A percentile compares a stretch with the other conserved stretches of the same genome.
Conservation (phyloP, 2,113 vertebrate genomes). For the Proterorhinus semilunaris region DNA sequence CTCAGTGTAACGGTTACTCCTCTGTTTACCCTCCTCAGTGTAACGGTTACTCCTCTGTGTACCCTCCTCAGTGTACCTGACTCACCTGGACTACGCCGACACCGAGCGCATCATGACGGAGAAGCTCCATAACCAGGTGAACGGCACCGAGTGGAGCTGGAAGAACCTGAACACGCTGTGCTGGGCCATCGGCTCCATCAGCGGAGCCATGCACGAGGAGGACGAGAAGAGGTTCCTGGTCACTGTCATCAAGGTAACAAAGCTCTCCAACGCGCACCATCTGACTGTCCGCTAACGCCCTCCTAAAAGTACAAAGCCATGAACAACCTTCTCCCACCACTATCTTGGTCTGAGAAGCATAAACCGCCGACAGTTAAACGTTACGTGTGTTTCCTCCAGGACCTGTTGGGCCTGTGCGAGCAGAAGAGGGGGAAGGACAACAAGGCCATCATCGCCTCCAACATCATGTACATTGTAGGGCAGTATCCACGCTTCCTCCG, state of each 20-base stretch:
- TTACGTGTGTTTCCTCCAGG: constrained; percentile 68
- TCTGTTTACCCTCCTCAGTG: too few relatives aligned
- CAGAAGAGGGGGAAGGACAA: constrained; percentile 99
- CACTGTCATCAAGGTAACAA: constrained; percentile 95
- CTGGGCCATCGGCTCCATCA: constrained; percentile 99
- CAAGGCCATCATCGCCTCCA: constrained; percentile 99
- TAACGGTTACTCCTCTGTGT: too few relatives aligned
- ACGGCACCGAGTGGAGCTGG: constrained; percentile 98
- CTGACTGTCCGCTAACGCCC: too few relatives aligned
- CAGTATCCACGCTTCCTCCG: constrained; percentile 97
- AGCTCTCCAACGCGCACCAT: too few relatives aligned
- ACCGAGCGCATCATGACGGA: constrained; percentile 98
- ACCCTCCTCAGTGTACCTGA: too few relatives aligned
- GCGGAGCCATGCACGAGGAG: constrained; percentile 98
- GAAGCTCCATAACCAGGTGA: constrained; percentile 99
- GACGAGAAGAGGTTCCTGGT: constrained; percentile 98
- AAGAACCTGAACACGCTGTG: constrained; percentile 98
- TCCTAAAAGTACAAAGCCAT: too few relatives aligned
- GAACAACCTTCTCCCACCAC: too few relatives aligned
- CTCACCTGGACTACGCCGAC: constrained; percentile 97
- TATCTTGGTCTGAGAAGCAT: too few relatives aligned
- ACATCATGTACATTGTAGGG: constrained; percentile 99
- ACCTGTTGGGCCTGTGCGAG: constrained; percentile 96
- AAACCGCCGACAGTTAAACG: too few relatives aligned
- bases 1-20: too few relatives aligned